Conservation (phyloP, 2,797 vertebrate genomes). For the Sarcoramphus papa region DNA sequence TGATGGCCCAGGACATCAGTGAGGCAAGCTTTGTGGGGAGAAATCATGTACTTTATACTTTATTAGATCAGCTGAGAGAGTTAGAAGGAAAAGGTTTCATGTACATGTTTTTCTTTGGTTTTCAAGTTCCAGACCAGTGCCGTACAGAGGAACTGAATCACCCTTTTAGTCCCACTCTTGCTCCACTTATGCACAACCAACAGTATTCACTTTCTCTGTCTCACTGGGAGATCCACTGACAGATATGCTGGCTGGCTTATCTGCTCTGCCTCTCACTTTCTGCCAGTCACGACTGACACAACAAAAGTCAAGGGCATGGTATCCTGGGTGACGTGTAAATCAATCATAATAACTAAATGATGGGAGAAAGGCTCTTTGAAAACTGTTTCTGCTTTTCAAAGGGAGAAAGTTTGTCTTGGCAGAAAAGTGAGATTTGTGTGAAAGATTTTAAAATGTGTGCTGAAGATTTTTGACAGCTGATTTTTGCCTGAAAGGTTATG, state of each 20-base stretch:
- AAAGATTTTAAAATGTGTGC: neutral
- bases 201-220: neutral
- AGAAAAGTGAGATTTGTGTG: neutral
- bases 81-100: neutral
- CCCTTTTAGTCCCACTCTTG: neutral
- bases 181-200: neutral
- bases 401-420: slow-evolving; percentile 12
- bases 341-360: neutral
- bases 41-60: neutral
- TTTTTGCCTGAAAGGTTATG: neutral
- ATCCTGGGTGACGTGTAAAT: neutral
- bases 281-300: neutral
- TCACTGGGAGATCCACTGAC: neutral
- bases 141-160: neutral
- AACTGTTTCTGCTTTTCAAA: neutral
- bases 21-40: neutral
- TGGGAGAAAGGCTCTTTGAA: neutral
- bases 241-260: neutral
- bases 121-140: neutral
- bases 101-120: neutral
- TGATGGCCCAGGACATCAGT: neutral
- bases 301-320: neutral
- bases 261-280: neutral
- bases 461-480: slow-evolving; percentile 1
- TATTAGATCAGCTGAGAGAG: neutral